phyloP scores from a whole-genome alignment of 2,113 vertebrate species.

The Fulmarus glacialis region DNA sequence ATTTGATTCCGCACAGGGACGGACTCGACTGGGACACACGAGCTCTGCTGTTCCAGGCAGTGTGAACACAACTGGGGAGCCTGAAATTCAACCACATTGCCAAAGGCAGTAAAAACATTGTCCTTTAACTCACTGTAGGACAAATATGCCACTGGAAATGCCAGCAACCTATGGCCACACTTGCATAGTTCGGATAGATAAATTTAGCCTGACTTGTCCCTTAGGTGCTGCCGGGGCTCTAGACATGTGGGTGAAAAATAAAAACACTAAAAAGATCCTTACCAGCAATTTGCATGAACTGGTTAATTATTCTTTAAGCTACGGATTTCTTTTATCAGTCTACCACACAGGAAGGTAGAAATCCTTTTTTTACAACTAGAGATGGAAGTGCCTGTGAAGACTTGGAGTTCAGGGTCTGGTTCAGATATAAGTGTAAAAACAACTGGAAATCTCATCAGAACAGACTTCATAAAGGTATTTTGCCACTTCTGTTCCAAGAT shows the following conservation, averaged over 20 bases:
- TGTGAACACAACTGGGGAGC: neutral
- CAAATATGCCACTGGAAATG: neutral
- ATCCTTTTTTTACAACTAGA: neutral
- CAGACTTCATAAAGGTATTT: neutral
- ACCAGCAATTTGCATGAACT: neutral
- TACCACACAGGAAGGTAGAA: neutral
- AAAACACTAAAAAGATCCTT: neutral
- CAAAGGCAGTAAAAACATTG: neutral
- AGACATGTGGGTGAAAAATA: neutral
- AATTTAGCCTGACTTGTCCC: neutral
- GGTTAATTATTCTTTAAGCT: neutral
- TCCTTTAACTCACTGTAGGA: neutral
- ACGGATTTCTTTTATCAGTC: neutral
- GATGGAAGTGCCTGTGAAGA: neutral
- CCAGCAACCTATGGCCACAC: neutral
- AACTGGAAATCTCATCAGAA: neutral
- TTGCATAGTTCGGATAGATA: neutral
- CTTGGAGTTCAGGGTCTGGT: neutral
- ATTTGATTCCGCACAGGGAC: neutral
- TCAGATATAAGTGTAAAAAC: neutral
- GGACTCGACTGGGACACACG: rapidly evolving
- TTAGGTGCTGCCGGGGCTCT: neutral
- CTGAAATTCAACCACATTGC: neutral
- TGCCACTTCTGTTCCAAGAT: neutral
- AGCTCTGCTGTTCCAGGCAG: neutral